Percentiles rank a stretch among this genome's conserved stretches.
phyloP scores from a whole-genome alignment of 2,888 invertebrate genomes.

The Melanostoma scalare region DNA sequence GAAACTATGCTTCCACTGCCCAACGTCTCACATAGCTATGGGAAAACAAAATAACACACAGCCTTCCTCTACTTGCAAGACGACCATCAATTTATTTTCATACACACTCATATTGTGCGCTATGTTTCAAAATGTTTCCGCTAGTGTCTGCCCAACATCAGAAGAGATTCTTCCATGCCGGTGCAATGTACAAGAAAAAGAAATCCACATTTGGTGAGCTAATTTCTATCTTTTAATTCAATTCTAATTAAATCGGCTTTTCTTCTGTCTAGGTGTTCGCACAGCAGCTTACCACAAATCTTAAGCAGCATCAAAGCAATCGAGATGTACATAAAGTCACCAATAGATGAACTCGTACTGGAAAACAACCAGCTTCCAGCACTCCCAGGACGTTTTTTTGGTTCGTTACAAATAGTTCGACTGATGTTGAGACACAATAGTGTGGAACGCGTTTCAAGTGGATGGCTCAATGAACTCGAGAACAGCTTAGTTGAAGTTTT shows the following conservation, averaged over 20 bases:
- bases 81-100: conserved; percentile 10
- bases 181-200: conserved; percentile 89
- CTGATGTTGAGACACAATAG: conserved; percentile 93
- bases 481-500: conserved; percentile 90
- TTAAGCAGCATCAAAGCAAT: conserved; percentile 88
- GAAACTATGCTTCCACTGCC: conserved; percentile 63
- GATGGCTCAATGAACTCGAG: conserved; percentile 91
- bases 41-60: conserved; percentile 36
- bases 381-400: conserved; percentile 91
- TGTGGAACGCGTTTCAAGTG: conserved; percentile 90
- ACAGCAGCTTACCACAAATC: conserved; percentile 91
- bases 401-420: conserved; percentile 88
- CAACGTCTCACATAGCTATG: conserved; percentile 45
- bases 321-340: conserved; percentile 85
- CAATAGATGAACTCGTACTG: conserved; percentile 92
- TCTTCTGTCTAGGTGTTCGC: conserved; percentile 89
- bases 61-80: conserved; percentile 7
- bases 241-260: not conserved
- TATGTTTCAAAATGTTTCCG: conserved; percentile 40
- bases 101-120: conserved; percentile 22
- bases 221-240: not conserved
- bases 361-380: conserved; percentile 94
- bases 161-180: conserved; percentile 91
- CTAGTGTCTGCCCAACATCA: conserved; percentile 87
- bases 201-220: conserved; percentile 92